Evolutionary conservation across 2,113 vertebrate species (phyloP).

Genomic region (Aphyosemion australe): DNA sequence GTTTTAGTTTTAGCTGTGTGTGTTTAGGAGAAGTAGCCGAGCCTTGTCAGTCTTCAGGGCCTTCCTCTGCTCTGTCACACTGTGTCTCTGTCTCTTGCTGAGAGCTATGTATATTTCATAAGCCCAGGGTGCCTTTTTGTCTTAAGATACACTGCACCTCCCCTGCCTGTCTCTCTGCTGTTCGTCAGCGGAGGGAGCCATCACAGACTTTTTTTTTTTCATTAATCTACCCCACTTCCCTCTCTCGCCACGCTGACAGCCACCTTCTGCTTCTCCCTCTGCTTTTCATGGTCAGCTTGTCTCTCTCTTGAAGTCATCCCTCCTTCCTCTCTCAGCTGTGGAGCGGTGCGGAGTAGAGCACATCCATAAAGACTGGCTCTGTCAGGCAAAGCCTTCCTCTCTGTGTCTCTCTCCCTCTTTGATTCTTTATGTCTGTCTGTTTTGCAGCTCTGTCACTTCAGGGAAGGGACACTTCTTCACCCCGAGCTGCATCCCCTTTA

Average conservation of each 20-base stretch:
- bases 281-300: slow-evolving; percentile 72
- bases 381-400: slow-evolving; percentile 62
- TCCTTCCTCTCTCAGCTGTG: slow-evolving; percentile 51
- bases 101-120: slow-evolving; percentile 80
- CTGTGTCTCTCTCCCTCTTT: slow-evolving; percentile 52
- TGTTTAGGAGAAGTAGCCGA: slow-evolving; percentile 55
- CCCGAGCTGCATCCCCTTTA: slow-evolving; percentile 50
- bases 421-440: slow-evolving; percentile 60
- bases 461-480: slow-evolving; percentile 64
- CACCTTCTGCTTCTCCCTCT: slow-evolving; percentile 65
- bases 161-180: slow-evolving; percentile 66
- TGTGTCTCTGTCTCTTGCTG: slow-evolving; percentile 69
- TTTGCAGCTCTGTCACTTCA: slow-evolving; percentile 60
- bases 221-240: slow-evolving; percentile 38
- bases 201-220: slow-evolving; percentile 56
- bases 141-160: slow-evolving; percentile 63
- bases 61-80: slow-evolving; percentile 60
- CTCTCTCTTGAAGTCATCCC: slow-evolving; percentile 60
- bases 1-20: slow-evolving; percentile 73
- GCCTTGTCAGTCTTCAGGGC: slow-evolving; percentile 69
- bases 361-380: slow-evolving; percentile 64
- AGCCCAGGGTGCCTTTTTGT: slow-evolving; percentile 75
- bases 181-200: slow-evolving; percentile 69
- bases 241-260: slow-evolving; percentile 60
- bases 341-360: slow-evolving; percentile 50